A percentile compares a stretch with the other conserved stretches of the same genome.
Conservation (phyloP, 1,140 invertebrate species). For the Thaumetopoea pityocampa region DNA sequence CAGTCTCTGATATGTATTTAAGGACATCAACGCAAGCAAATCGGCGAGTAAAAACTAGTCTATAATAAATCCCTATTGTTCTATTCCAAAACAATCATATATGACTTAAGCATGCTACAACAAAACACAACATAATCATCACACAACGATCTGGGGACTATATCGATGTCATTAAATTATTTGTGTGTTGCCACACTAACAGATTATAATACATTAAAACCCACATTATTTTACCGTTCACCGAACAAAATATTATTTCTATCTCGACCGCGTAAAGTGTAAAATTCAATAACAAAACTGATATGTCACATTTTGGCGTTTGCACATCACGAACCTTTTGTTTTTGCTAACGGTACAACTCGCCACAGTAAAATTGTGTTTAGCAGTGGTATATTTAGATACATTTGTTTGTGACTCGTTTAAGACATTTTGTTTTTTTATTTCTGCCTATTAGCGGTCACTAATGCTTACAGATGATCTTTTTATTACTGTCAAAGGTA, state of each 20-base stretch:
- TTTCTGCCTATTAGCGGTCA: too few relatives aligned
- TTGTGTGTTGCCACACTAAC: conserved; percentile 20
- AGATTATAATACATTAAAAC: conserved; percentile 6
- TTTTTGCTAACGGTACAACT: conserved; percentile 18
- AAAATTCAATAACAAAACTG: not conserved
- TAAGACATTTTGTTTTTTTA: conserved; percentile 3
- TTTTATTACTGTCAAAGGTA: too few relatives aligned
- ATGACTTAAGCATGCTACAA: conserved; percentile 10
- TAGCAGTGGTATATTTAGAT: conserved; percentile 13
- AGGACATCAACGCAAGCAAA: too few relatives aligned
- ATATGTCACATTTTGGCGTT: not conserved
- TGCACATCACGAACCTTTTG: conserved; percentile 6
- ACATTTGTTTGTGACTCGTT: conserved; percentile 3
- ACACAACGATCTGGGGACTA: conserved; percentile 17
- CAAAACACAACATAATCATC: conserved; percentile 9
- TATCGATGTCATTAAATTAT: conserved; percentile 32
- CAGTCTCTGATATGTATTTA: too few relatives aligned
- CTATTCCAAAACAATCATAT: conserved; percentile 21
- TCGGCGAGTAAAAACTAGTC: too few relatives aligned
- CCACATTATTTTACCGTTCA: conserved; percentile 4
- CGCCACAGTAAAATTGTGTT: conserved; percentile 9
- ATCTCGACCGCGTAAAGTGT: not conserved
- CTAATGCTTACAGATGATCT: too few relatives aligned
- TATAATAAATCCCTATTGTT: conserved; percentile 14
- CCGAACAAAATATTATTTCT: not conserved